Percentiles rank a stretch among this genome's conserved stretches.
Conservation (phyloP, 2,888 invertebrate species). For the Eupithecia centaureata region DNA sequence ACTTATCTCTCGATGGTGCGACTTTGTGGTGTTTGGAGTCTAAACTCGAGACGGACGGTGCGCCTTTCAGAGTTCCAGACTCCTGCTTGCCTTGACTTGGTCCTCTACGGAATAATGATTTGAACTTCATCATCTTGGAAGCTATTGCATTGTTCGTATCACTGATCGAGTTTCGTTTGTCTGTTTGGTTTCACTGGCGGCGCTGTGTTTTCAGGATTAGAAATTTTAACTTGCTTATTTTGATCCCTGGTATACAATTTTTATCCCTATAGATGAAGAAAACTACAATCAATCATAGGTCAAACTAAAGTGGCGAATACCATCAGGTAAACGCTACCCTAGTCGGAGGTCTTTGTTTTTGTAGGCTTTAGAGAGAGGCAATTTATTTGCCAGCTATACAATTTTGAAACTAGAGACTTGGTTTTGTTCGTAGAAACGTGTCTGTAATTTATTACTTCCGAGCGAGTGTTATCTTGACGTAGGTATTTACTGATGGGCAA, state of each 20-base stretch:
- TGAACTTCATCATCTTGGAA: slow-evolving; percentile 94
- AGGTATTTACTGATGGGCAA: slow-evolving; percentile 36
- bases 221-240: slow-evolving; percentile 19
- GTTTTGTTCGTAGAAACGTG: slow-evolving; percentile 31
- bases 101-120: slow-evolving; percentile 96
- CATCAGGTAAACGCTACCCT: too few species aligned
- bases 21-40: slow-evolving; percentile 85
- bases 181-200: slow-evolving; percentile 49
- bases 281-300: neutral
- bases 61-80: slow-evolving; percentile 80
- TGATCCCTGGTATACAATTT: neutral
- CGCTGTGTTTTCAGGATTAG: slow-evolving; percentile 52
- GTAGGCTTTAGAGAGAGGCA: neutral
- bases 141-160: slow-evolving; percentile 68
- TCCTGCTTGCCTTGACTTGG: slow-evolving; percentile 85
- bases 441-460: slow-evolving; percentile 39
- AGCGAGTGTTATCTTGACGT: slow-evolving; percentile 29
- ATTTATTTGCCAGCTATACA: slow-evolving; percentile 1
- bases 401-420: neutral
- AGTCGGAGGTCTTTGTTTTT: too few species aligned
- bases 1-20: slow-evolving; percentile 76
- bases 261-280: neutral
- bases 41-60: slow-evolving; percentile 87
- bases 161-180: slow-evolving; percentile 66
- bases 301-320: neutral